Percentiles rank a stretch among this genome's conserved stretches.
These are phyloP conservation scores for Lysandra bellargus DNA, from an alignment of 2,888 invertebrate genomes.

Conservation along the genomic window DNA sequence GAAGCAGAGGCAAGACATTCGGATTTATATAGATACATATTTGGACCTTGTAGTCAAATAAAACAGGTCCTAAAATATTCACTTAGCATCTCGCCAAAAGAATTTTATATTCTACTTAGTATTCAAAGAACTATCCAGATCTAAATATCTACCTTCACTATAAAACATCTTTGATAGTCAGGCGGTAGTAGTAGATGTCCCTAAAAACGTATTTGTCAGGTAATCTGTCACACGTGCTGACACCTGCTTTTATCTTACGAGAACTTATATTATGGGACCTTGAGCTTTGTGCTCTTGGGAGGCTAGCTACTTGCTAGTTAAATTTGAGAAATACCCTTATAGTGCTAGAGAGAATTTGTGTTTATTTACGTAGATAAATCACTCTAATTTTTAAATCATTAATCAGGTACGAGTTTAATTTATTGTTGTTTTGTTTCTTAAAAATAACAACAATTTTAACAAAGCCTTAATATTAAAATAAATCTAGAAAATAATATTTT, in stretches of 20 bases:
- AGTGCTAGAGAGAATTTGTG: background rate
- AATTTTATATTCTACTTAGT: background rate
- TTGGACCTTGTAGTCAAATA: too few relatives aligned
- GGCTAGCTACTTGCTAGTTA: background rate
- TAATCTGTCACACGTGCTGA: constrained; percentile 25
- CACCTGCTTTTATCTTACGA: constrained; percentile 16
- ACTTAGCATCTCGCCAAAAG: background rate
- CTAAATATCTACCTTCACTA: background rate
- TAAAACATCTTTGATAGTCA: background rate
- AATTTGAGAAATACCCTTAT: background rate
- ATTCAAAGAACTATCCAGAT: background rate
- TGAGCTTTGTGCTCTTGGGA: constrained; percentile 15
- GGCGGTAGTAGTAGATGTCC: background rate
- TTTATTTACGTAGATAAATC: background rate
- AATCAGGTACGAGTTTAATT: background rate
- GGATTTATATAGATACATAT: too few relatives aligned
- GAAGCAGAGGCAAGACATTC: too few relatives aligned
- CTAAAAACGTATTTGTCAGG: constrained; percentile 26
- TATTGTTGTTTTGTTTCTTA: too few relatives aligned
- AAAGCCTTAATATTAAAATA: too few relatives aligned
- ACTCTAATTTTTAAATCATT: background rate
- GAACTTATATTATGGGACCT: constrained; percentile 23
- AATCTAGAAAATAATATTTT: too few relatives aligned
- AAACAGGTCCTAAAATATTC: too few relatives aligned
- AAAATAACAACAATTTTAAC: too few relatives aligned